phyloP scores from a whole-genome alignment of 1,140 invertebrate genomes.

The Musca vetustissima region DNA sequence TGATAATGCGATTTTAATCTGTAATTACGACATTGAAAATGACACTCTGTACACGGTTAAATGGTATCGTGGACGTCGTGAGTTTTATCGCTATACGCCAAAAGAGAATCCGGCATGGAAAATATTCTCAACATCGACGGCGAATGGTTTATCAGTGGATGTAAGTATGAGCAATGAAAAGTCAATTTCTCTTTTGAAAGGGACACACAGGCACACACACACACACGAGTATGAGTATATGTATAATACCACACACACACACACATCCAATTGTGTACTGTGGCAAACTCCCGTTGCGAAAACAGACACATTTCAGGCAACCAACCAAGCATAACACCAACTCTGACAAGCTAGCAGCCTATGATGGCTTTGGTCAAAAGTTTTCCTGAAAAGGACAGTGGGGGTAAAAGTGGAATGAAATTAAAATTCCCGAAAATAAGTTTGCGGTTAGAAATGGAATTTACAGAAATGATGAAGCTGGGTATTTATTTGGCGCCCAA shows the following conservation, averaged over 20 bases:
- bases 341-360: background rate
- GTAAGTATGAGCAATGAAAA: slow-evolving; percentile 57
- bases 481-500: too few species aligned
- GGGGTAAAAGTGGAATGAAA: too few species aligned
- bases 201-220: background rate
- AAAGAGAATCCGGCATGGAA: slow-evolving; percentile 67
- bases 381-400: too few species aligned
- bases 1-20: slow-evolving; percentile 70
- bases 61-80: slow-evolving; percentile 71
- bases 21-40: slow-evolving; percentile 76
- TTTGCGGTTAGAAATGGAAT: too few species aligned
- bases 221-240: too few species aligned
- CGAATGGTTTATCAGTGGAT: slow-evolving; percentile 69
- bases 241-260: too few species aligned
- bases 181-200: background rate
- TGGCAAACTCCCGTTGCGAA: too few species aligned
- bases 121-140: slow-evolving; percentile 59
- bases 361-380: too few species aligned
- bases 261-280: too few species aligned
- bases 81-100: slow-evolving; percentile 71
- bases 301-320: background rate
- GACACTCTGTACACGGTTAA: slow-evolving; percentile 81
- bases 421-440: too few species aligned
- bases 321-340: background rate
- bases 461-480: too few species aligned